A percentile compares a stretch with the other conserved stretches of the same genome.
phyloP scores from a whole-genome alignment of 2,113 vertebrate genomes.

The Varanus salvator region DNA sequence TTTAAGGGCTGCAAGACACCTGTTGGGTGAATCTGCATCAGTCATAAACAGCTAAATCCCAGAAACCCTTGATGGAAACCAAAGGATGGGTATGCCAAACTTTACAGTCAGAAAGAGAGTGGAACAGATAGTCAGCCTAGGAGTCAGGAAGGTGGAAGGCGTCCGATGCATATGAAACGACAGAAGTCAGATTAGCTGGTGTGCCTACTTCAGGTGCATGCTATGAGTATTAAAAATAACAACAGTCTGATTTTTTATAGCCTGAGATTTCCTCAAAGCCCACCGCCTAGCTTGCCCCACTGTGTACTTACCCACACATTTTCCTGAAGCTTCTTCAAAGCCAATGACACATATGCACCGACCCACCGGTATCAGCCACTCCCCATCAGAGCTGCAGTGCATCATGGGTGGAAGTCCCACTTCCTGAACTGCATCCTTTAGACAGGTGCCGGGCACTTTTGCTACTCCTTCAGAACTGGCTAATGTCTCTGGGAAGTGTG shows the following conservation, averaged over 20 bases:
- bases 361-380: slow-evolving; percentile 81
- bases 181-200: neutral
- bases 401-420: slow-evolving; percentile 70
- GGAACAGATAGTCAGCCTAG: neutral
- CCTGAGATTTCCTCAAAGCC: slow-evolving; percentile 49
- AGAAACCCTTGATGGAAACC: slow-evolving; percentile 59
- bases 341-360: slow-evolving; percentile 76
- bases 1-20: slow-evolving; percentile 50
- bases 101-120: slow-evolving; percentile 36
- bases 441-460: slow-evolving; percentile 72
- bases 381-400: slow-evolving; percentile 78
- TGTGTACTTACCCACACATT: slow-evolving; percentile 72
- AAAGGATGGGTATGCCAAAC: slow-evolving; percentile 40
- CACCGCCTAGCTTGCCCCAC: slow-evolving; percentile 35
- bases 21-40: slow-evolving; percentile 64
- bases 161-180: neutral
- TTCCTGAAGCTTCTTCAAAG: slow-evolving; percentile 72
- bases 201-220: neutral
- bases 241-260: slow-evolving; percentile 29
- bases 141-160: neutral
- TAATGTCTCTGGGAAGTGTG: slow-evolving; percentile 74
- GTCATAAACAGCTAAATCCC: slow-evolving; percentile 48
- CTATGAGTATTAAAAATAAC: neutral
- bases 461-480: slow-evolving; percentile 68
- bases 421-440: slow-evolving; percentile 65